Evolutionary conservation across 2,797 vertebrate species (phyloP).

Genomic region (Neoniphon sammara): DNA sequence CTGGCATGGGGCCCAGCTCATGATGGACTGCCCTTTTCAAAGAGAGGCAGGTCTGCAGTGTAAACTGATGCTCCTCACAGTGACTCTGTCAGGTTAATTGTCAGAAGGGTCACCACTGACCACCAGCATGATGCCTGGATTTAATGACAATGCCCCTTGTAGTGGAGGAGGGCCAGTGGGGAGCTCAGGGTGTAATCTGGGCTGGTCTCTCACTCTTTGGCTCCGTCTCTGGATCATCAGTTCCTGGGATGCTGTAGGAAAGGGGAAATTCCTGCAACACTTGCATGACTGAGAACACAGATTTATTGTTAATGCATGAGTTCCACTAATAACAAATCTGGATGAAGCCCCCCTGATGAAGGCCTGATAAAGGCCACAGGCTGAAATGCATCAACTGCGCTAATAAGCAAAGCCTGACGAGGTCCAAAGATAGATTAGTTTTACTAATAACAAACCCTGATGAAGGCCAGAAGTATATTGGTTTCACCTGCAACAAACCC

Average conservation of each 20-base stretch:
- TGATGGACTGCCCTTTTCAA: background rate
- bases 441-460: too few species aligned
- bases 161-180: slow-evolving; percentile 8
- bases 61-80: slow-evolving; percentile 4
- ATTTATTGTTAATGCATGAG: too few species aligned
- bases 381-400: too few species aligned
- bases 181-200: slow-evolving; percentile 32
- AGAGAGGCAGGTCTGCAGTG: background rate
- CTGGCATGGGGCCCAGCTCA: background rate
- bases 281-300: too few species aligned
- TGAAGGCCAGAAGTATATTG: too few species aligned
- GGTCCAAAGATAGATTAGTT: too few species aligned
- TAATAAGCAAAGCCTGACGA: too few species aligned
- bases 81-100: slow-evolving; percentile 27
- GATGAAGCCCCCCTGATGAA: too few species aligned
- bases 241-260: background rate
- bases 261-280: too few species aligned
- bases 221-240: background rate
- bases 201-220: slow-evolving; percentile 19
- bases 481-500: too few species aligned
- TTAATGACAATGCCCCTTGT: slow-evolving; percentile 31
- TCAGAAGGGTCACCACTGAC: slow-evolving; percentile 18
- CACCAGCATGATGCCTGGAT: slow-evolving; percentile 20
- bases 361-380: too few species aligned
- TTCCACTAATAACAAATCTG: too few species aligned